These are phyloP conservation scores for Odontamblyopus lacepedii DNA, from an alignment of 2,797 vertebrate genomes.

Conservation along the genomic window DNA sequence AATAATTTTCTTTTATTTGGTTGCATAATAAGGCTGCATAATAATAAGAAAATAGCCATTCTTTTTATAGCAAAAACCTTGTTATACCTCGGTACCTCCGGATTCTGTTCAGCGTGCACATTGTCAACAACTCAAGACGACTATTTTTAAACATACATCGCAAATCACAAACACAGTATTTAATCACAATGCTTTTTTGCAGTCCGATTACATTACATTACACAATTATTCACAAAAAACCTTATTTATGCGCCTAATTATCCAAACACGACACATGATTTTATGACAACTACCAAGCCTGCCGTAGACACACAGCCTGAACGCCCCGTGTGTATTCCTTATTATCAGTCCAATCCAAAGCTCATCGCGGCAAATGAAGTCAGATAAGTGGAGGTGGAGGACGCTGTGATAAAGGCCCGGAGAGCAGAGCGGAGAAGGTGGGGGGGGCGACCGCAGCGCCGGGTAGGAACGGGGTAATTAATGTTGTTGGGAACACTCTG, in stretches of 20 bases:
- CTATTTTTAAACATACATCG: no score
- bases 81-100: no score
- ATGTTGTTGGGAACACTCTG: constrained; percentile 54
- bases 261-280: not conserved
- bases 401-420: constrained; percentile 17
- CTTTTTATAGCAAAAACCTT: no score
- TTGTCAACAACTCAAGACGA: no score
- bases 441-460: constrained; percentile 21
- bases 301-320: not conserved
- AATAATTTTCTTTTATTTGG: no score
- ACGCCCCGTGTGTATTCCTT: constrained; percentile 3
- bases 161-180: no score
- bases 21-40: not conserved
- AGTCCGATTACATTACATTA: not conserved
- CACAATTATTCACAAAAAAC: not conserved
- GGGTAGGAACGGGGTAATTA: constrained; percentile 59
- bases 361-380: constrained; percentile 29
- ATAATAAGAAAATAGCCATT: no score
- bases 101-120: no score
- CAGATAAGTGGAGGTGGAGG: constrained; percentile 41
- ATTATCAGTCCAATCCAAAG: constrained; percentile 28
- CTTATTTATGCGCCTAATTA: no score
- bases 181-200: no score
- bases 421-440: not conserved
- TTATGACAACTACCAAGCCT: not conserved